Conservation (phyloP, 2,888 invertebrate genomes). For the Campoplex capitator region DNA sequence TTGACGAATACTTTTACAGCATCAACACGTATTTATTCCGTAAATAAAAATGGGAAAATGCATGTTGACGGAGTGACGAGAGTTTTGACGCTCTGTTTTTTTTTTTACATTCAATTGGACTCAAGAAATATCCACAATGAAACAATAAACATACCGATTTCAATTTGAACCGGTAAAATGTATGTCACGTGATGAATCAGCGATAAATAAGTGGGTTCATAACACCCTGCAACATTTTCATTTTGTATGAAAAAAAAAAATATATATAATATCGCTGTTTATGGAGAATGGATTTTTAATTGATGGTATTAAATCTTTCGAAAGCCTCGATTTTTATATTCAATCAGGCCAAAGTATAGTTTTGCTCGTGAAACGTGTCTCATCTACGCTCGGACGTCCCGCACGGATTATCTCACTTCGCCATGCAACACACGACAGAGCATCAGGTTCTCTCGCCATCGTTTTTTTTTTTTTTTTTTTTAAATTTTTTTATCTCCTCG, state of each 20-base stretch:
- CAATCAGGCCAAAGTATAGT: slow-evolving; percentile 23
- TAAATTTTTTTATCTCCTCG: slow-evolving; percentile 10
- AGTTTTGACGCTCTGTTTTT: background rate
- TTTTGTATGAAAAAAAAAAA: slow-evolving; percentile 28
- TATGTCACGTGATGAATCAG: background rate
- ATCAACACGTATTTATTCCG: background rate
- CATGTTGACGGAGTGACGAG: background rate
- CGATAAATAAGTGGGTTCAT: background rate
- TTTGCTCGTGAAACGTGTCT: slow-evolving; percentile 19
- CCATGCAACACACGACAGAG: slow-evolving; percentile 21
- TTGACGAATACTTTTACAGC: background rate
- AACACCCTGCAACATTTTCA: background rate
- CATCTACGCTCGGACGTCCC: slow-evolving; percentile 31
- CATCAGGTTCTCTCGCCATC: slow-evolving; percentile 24
- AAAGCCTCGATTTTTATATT: slow-evolving; percentile 43
- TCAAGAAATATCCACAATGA: background rate
- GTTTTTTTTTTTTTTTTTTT: slow-evolving; percentile 1
- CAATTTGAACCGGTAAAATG: background rate
- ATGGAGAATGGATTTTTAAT: slow-evolving; percentile 38
- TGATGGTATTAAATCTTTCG: slow-evolving; percentile 52
- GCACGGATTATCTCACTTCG: slow-evolving; percentile 53
- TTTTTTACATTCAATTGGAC: background rate
- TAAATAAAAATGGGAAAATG: background rate
- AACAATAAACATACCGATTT: slow-evolving; percentile 2
- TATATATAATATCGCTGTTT: slow-evolving; percentile 4